phyloP scores from a whole-genome alignment of 2,797 vertebrate genomes.

The Lerista edwardsae region DNA sequence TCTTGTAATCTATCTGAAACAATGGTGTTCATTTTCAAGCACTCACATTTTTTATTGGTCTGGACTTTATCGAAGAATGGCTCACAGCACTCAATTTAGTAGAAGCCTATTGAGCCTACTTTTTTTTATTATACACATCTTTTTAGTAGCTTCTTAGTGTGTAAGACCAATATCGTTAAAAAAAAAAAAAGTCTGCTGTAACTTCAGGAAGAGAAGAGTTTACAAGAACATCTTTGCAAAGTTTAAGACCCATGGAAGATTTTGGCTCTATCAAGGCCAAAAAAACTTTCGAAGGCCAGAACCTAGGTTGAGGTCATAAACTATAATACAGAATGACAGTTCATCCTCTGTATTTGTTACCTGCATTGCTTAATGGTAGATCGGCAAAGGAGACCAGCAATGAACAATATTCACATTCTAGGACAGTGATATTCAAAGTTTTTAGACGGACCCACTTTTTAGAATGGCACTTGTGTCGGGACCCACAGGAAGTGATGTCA shows the following conservation, averaged over 20 bases:
- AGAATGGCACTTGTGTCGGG: too few species aligned
- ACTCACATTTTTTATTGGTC: neutral
- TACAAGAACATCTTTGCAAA: conserved; percentile 11
- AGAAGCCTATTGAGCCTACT: neutral
- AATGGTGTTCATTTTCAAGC: conserved; percentile 27
- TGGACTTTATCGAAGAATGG: conserved; percentile 11
- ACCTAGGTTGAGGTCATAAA: neutral
- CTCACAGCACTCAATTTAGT: neutral
- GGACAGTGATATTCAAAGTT: too few species aligned
- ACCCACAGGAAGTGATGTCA: too few species aligned
- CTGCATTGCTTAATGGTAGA: neutral
- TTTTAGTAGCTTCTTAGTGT: neutral
- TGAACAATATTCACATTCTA: neutral
- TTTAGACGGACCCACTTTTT: too few species aligned
- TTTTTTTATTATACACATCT: neutral
- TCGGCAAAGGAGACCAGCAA: neutral
- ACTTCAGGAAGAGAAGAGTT: neutral
- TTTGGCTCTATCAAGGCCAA: conserved; percentile 13
- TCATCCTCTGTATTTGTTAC: neutral
- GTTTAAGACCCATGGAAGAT: conserved; percentile 14
- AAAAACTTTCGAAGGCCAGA: neutral
- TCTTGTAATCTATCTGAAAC: conserved; percentile 20
- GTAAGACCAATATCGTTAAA: conserved; percentile 20
- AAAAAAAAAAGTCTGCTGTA: neutral
- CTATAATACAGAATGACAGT: neutral